Evolutionary conservation across 2,113 vertebrate genomes (phyloP).

Genomic region (Otolemur garnettii): DNA sequence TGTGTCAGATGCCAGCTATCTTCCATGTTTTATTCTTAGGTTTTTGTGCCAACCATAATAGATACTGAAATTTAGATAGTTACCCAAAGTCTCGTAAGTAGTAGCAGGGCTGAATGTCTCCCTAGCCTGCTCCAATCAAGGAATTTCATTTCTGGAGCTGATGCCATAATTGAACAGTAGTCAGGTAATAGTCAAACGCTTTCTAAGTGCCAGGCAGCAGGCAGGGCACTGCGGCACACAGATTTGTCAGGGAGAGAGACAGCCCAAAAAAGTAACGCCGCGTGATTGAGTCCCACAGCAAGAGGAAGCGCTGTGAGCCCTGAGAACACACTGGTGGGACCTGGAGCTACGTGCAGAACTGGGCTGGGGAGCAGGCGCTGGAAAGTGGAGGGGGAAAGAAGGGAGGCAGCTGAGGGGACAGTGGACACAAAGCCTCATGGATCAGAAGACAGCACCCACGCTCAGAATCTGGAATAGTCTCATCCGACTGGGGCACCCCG

Average conservation of each 20-base stretch:
- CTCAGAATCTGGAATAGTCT: not conserved
- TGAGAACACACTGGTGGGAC: not conserved
- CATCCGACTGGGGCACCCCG: fast-evolving
- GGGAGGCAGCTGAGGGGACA: fast-evolving
- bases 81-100: not conserved
- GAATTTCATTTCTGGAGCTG: not conserved
- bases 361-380: not conserved
- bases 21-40: not conserved
- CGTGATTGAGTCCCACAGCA: not conserved
- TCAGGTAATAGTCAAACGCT: not conserved
- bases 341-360: not conserved
- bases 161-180: not conserved
- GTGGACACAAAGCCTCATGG: not conserved
- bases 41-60: constrained; percentile 21
- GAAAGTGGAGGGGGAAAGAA: not conserved
- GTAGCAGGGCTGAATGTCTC: not conserved
- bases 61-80: not conserved
- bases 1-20: not conserved
- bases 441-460: not conserved
- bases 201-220: no score
- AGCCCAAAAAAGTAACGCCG: not conserved
- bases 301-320: not conserved
- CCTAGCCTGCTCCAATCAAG: not conserved
- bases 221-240: not conserved
- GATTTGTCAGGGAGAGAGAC: not conserved